Conservation (phyloP, 37 sponge, comb jelly and placozoan genomes). For the Bolinopsis microptera region DNA sequence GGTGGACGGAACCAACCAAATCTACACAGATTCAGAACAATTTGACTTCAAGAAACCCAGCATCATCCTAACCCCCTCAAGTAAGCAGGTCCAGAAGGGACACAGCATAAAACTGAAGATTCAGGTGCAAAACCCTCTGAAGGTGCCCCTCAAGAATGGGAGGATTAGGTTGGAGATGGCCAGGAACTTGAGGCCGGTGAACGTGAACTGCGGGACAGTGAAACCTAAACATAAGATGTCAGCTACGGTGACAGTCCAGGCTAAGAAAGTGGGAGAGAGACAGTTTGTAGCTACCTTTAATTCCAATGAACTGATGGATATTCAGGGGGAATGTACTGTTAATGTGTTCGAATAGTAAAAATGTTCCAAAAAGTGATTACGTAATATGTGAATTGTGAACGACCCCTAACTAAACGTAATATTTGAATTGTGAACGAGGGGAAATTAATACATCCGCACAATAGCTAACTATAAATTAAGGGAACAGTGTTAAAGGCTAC, state of each 20-base stretch:
- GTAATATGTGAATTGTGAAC: too few relatives aligned
- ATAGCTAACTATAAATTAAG: too few relatives aligned
- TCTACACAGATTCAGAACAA: neutral
- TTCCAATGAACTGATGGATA: neutral
- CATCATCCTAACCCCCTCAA: neutral
- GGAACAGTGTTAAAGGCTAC: too few relatives aligned
- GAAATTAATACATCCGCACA: neutral
- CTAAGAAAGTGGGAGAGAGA: neutral
- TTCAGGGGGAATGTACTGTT: conserved; percentile 12
- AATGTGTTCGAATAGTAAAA: neutral
- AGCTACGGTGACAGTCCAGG: neutral
- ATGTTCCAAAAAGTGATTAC: too few relatives aligned
- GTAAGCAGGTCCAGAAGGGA: neutral
- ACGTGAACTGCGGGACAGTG: neutral
- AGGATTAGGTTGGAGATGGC: neutral
- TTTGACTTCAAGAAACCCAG: conserved; percentile 13
- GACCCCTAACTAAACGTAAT: too few relatives aligned
- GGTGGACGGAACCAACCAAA: neutral
- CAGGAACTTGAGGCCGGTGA: neutral
- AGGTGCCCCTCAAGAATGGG: neutral
- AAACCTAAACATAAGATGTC: conserved; percentile 22
- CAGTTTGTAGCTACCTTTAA: conserved; percentile 3
- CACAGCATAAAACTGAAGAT: neutral
- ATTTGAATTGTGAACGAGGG: neutral
- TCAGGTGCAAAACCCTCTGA: conserved; percentile 17